Evolutionary conservation across 2,113 vertebrate species (phyloP), one percentile per base, ranked within the genome.

Genomic region (Polyodon spathula): DNA sequence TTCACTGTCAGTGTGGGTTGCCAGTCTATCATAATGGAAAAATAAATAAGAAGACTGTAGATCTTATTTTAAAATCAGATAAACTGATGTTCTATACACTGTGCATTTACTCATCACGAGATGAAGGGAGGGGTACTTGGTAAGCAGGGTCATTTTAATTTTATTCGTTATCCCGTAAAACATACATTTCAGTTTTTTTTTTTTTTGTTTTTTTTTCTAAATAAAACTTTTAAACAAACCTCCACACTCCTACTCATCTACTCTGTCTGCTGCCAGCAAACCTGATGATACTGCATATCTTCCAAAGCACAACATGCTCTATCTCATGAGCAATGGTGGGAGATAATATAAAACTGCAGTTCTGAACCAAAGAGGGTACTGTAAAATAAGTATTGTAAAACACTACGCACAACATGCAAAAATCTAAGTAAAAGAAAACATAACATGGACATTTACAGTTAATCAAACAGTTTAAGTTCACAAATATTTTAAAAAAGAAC

Each of bases 211-310:
- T 51, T 54, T 44, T 65, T 66, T 58, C 17, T 40, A 9, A 40
- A 44, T 27, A 27, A 59, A 59, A 68, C 38, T 42, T 40, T 58
- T n/a, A 41, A 12, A 44, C 43, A 60, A 52, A 54, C 57, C 43
- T 42, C n/a, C 65, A 74, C 71, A 79, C 74, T 83, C 77, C 79
- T 68, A 79, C 79, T 78, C 74, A 65, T 80, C 78, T 80, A 78
- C 78, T 78, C 69, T 86, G 84, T 87, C 85, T 88, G 84, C 86
- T 74, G 72, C 79, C 66, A 54, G 58, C 76, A 82, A 84, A 84
- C 84, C 83, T 80, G 77, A 70, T 65, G 83, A 88, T 86, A 86
- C 71, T 73, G 72, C 77, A 71, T 71, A 77, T 70, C 74, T 27
- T 27, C 27, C 27, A 27, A 27, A 27, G 27, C 27, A 27, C 27